Percentiles rank a stretch among this genome's conserved stretches.
These are phyloP conservation scores for Diglossa cyanea DNA, from an alignment of 2,797 vertebrate species.

Conservation along the genomic window DNA sequence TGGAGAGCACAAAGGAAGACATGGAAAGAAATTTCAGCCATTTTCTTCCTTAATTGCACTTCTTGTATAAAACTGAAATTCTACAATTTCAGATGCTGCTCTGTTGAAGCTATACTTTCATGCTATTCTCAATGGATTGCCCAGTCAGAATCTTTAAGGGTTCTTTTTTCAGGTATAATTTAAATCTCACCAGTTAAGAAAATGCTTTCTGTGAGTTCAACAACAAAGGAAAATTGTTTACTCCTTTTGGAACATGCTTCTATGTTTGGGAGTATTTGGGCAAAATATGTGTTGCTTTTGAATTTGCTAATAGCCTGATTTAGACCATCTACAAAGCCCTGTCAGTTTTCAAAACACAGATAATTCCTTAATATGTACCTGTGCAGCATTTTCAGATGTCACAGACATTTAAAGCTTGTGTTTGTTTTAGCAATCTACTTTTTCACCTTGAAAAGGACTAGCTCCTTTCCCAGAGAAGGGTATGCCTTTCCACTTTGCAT, in stretches of 20 bases:
- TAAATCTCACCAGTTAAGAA: neutral
- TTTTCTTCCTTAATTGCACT: neutral
- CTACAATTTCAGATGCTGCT: neutral
- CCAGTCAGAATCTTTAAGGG: neutral
- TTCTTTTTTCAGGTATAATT: neutral
- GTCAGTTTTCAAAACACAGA: neutral
- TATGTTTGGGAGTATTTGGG: neutral
- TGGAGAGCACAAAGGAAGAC: neutral
- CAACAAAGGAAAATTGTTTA: neutral
- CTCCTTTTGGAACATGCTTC: neutral
- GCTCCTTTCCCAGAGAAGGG: neutral
- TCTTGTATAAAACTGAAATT: neutral
- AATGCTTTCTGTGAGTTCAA: neutral
- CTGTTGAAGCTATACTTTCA: neutral
- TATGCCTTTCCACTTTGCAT: neutral
- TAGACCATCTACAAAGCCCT: neutral
- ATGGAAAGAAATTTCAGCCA: neutral
- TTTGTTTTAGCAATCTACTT: neutral
- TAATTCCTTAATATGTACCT: neutral
- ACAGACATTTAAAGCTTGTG: rapidly evolving
- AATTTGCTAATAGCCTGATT: neutral
- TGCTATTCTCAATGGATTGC: neutral
- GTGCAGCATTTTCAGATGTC: neutral
- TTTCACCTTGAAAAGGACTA: neutral
- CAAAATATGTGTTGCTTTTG: neutral